A percentile compares a stretch with the other conserved stretches of the same genome.
These are phyloP conservation scores for Heliconius aoede DNA, from an alignment of 2,888 invertebrate species.

Conservation along the genomic window DNA sequence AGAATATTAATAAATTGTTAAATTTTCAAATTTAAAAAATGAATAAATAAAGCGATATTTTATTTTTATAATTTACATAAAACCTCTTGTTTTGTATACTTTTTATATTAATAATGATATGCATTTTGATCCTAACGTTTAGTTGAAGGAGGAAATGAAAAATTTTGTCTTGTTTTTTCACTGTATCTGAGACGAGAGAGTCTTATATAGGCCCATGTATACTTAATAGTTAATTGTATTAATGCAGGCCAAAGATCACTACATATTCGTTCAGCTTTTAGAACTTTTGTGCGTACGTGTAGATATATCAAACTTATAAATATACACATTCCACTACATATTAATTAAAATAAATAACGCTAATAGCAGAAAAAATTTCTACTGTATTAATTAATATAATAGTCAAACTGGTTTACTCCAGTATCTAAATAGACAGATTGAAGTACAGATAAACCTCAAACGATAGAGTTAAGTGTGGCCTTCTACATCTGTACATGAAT, in stretches of 20 bases:
- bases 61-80: neutral
- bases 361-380: neutral
- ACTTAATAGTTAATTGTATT: constrained; percentile 40
- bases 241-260: constrained; percentile 45
- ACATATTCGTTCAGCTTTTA: constrained; percentile 38
- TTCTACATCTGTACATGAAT: constrained; percentile 50
- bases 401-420: constrained; percentile 36
- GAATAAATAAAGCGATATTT: neutral
- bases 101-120: neutral
- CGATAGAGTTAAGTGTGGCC: constrained; percentile 42
- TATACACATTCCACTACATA: neutral
- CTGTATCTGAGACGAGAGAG: neutral
- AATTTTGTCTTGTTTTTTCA: neutral
- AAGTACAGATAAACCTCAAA: constrained; percentile 53
- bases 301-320: neutral
- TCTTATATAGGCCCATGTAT: constrained; percentile 11
- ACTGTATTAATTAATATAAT: constrained; percentile 15
- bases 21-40: neutral
- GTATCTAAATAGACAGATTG: constrained; percentile 43
- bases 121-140: neutral
- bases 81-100: neutral
- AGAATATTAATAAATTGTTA: no score
- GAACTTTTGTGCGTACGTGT: constrained; percentile 22
- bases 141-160: neutral
- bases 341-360: neutral